Evolutionary conservation across 2,797 vertebrate species (phyloP), one percentile per base, ranked within the genome.

Genomic region (Danionella dracula): DNA sequence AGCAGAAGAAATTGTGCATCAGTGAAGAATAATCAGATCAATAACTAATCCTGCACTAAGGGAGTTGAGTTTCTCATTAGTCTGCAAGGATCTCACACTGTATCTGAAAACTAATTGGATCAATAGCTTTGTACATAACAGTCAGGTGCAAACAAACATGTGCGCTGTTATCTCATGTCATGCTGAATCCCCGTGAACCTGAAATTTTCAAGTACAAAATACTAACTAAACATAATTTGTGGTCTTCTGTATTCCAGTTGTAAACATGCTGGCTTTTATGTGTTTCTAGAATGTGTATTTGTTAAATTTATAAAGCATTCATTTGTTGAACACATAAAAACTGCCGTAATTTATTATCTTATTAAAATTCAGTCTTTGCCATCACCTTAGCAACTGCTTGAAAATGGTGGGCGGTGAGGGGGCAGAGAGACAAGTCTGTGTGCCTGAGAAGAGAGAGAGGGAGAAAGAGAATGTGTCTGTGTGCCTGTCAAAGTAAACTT

Each of bases 311-410:
- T 13, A 1, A 16, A 41, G 41, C 27, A 31, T 51, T 64, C 19
- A 21, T 49, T 40, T 34, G 59, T 49, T 40, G 15, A 80, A 82
- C 79, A 70, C 56, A 40, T 31, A 75, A 79, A 84, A 82, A 76
- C 53, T 85, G 73, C 79, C 69, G 82, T 86, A 83, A 87, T 90
- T 88, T 85, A 86, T 85, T 85, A 82, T 86, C 85, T 87, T 82
- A 87, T 90, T 88, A 88, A 86, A 88, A 88, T 87, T 82, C 87
- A 86, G 86, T 81, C 84, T 85, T 86, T 74, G 75, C 85, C 85
- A 83, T 90, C 85, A 89, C 89, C 88, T 87, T 89, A 88, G 88
- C 88, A 89, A 90, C 89, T 84, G 85, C 81, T 84, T 80, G 79
- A 76, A 83, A 84, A 77, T 83, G 78, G 88, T 89, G 87, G 87